Percentiles rank a stretch among this genome's conserved stretches.
Evolutionary conservation across 2,888 invertebrate genomes (phyloP).

Genomic region (Sphaerophoria taeniata): DNA sequence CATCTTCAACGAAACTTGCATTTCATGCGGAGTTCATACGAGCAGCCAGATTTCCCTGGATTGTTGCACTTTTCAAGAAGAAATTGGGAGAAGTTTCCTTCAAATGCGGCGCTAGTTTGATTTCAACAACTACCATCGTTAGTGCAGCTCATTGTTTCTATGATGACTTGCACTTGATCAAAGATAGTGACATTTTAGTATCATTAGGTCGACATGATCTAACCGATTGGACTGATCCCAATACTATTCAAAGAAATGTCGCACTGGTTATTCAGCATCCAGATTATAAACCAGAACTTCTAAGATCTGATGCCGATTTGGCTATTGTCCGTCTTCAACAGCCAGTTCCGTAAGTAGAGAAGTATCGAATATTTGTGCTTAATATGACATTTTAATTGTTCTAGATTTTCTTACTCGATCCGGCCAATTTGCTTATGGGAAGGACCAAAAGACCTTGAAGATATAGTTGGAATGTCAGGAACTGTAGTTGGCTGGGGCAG

Average conservation of each 20-base stretch:
- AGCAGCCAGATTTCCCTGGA: conserved; percentile 87
- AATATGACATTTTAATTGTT: neutral
- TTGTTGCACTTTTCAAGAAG: conserved; percentile 85
- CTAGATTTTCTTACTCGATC: too few relatives aligned
- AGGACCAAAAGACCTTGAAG: conserved; percentile 75
- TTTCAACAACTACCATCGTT: conserved; percentile 78
- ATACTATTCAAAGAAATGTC: conserved; percentile 75
- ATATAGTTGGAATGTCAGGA: conserved; percentile 80
- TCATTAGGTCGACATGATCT: conserved; percentile 82
- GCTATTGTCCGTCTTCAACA: conserved; percentile 80
- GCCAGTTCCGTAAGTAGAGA: conserved; percentile 22
- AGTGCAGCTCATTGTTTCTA: conserved; percentile 80
- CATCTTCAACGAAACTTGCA: conserved; percentile 3
- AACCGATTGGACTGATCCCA: conserved; percentile 78
- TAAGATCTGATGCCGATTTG: conserved; percentile 81
- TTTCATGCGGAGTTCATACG: conserved; percentile 47
- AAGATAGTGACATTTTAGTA: conserved; percentile 43
- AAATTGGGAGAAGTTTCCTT: conserved; percentile 72
- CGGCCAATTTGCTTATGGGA: conserved; percentile 78
- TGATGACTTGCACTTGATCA: neutral
- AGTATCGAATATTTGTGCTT: neutral
- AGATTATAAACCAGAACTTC: conserved; percentile 77
- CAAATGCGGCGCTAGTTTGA: conserved; percentile 79
- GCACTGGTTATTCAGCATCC: conserved; percentile 79
- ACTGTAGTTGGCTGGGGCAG: conserved; percentile 84